Conservation (phyloP, 2,113 vertebrate genomes). For the Equus quagga region DNA sequence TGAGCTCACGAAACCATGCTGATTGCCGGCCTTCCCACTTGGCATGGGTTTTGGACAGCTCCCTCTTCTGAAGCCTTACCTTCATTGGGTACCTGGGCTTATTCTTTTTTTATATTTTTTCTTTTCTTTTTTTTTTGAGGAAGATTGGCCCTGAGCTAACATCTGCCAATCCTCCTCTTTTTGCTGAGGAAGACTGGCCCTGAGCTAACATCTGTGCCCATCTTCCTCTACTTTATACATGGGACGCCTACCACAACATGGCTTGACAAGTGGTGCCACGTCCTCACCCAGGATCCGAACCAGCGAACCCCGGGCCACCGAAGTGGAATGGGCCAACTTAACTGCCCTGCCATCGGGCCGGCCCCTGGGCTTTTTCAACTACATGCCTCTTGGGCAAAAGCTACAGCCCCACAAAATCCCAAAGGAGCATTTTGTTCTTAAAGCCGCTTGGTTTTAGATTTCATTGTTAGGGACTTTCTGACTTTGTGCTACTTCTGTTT, state of each 20-base stretch:
- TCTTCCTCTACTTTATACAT: too few relatives aligned
- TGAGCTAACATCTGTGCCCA: too few relatives aligned
- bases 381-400: not conserved
- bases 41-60: not conserved
- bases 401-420: not conserved
- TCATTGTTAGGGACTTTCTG: conserved; percentile 23
- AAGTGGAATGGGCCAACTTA: too few relatives aligned
- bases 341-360: too few relatives aligned
- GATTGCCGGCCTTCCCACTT: not conserved
- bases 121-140: not conserved
- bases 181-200: too few relatives aligned
- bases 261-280: too few relatives aligned
- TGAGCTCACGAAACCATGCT: not conserved
- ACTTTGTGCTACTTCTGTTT: conserved; percentile 41
- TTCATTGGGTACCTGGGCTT: not conserved
- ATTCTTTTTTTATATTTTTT: not conserved
- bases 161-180: too few relatives aligned
- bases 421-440: not conserved
- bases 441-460: not conserved
- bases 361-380: not conserved
- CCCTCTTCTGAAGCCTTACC: not conserved
- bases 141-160: too few relatives aligned
- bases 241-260: too few relatives aligned
- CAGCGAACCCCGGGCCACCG: too few relatives aligned
- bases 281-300: too few relatives aligned